Base-by-base conservation (phyloP, 2,113 vertebrate species). In the Odontophorus gujanensis region DNA sequence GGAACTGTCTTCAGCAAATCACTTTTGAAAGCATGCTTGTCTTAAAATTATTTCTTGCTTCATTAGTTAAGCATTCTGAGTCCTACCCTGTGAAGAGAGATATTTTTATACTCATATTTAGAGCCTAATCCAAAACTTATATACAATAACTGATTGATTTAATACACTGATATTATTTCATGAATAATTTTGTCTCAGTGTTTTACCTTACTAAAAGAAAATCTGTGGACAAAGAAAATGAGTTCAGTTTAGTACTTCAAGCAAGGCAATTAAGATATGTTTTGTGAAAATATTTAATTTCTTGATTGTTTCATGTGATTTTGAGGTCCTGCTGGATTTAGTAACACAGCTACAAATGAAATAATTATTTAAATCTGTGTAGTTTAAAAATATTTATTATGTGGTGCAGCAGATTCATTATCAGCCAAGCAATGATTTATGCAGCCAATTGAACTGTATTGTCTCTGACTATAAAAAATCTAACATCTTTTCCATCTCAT, bases 61-160 rank as follows among this genome's bases (percentile, higher is more conserved):
- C 0, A 0, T 81, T 73, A 73, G 36, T 81, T 85, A 89, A 93
- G 65, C 40, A 57, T 90, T 86, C 63, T 91, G n/a, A 79, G 74
- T 78, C 50, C 48, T 65, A 47, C 4, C 14, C 59, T 67, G 62
- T 48, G n/a, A 76, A 42, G 58, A 79, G 22, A 69, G 17, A 2
- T 53, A 79, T 90, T 93, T 94, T 95, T 90, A 76, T 90, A 81
- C 26, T 73, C 4, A 43, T 7, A 53, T 62, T 15, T 12, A 72
- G 26, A 59, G 13, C 4, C 62, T 81, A 66, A 57, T 36, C 20
- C 30, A 68, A 53, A 81, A 81, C 1, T 78, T 81, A 51, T 0
- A 1, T 32, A 28, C 57, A 88, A 50, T 13, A 86, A 81, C 10
- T 0, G 2, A 28, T 30, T 67, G 21, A 40, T 40, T 40, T 13